phyloP scores from a whole-genome alignment of 2,113 vertebrate genomes.

The Gasterosteus nipponicus region DNA sequence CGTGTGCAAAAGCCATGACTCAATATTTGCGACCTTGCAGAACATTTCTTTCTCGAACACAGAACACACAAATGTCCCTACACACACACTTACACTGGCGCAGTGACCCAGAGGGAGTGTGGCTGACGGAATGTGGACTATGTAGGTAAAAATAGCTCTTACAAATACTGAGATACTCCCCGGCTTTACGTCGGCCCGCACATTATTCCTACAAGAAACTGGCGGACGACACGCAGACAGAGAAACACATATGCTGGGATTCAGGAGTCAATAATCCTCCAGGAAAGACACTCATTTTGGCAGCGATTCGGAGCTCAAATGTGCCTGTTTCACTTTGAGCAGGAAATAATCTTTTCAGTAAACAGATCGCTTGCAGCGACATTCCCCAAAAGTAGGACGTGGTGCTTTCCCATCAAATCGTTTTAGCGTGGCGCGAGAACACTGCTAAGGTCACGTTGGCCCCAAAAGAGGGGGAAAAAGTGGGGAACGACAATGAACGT shows the following conservation, averaged over 20 bases:
- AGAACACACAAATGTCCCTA: slow-evolving; percentile 9
- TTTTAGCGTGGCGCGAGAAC: background rate
- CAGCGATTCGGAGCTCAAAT: slow-evolving; percentile 23
- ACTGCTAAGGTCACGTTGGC: background rate
- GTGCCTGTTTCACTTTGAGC: slow-evolving; percentile 51
- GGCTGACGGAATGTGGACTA: slow-evolving; percentile 61
- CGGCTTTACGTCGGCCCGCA: slow-evolving; percentile 53
- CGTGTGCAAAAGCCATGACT: slow-evolving; percentile 40
- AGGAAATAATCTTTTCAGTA: slow-evolving; percentile 47
- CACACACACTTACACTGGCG: slow-evolving; percentile 8
- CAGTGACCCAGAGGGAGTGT: slow-evolving; percentile 52
- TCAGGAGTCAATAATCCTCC: slow-evolving; percentile 4
- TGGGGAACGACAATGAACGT: slow-evolving; percentile 19
- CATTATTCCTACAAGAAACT: slow-evolving; percentile 53
- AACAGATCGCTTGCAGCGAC: slow-evolving; percentile 40
- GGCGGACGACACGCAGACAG: slow-evolving; percentile 21
- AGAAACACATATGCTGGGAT: background rate
- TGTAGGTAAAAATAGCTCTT: slow-evolving; percentile 64
- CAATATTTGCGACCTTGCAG: slow-evolving; percentile 36
- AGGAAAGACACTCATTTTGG: slow-evolving; percentile 40
- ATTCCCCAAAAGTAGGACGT: slow-evolving; percentile 32
- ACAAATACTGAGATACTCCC: slow-evolving; percentile 45
- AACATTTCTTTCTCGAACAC: slow-evolving; percentile 12
- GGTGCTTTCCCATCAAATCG: slow-evolving; percentile 49
- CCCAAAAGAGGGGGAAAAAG: background rate